phyloP scores from a whole-genome alignment of 1,140 invertebrate species.

The Lethocerus indicus region DNA sequence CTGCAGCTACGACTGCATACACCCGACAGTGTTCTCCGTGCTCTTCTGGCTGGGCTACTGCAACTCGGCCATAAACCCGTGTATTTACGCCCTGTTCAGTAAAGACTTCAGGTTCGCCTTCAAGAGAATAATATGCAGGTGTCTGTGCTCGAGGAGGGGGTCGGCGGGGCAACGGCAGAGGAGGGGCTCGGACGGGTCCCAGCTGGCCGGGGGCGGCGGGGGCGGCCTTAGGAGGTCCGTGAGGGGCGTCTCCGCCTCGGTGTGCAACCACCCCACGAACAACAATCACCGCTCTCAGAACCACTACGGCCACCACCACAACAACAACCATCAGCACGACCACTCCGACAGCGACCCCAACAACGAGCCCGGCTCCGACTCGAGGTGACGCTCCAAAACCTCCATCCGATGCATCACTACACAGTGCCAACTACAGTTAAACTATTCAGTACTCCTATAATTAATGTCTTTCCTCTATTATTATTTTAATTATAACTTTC shows the following conservation, averaged over 20 bases:
- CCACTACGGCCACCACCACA: constrained; percentile 10
- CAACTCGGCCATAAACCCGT: constrained; percentile 87
- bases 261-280: constrained; percentile 14
- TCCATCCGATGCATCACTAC: no score
- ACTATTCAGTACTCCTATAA: no score
- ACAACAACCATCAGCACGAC: no score
- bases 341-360: constrained; percentile 30
- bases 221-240: constrained; percentile 19
- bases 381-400: constrained; percentile 36
- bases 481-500: no score
- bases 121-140: constrained; percentile 75
- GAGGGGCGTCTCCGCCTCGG: constrained; percentile 16
- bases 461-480: no score
- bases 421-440: no score
- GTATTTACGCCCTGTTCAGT: constrained; percentile 82
- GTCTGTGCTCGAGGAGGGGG: constrained; percentile 35
- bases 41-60: constrained; percentile 95
- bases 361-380: constrained; percentile 27
- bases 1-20: constrained; percentile 52
- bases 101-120: constrained; percentile 85
- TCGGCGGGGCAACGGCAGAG: constrained; percentile 26
- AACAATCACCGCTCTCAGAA: constrained; percentile 12
- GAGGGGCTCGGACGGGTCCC: constrained; percentile 46
- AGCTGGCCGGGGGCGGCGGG: constrained; percentile 22
- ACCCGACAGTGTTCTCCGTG: constrained; percentile 67